phyloP scores from a whole-genome alignment of 2,113 vertebrate genomes.

The Forbesichthys papilliferus region DNA sequence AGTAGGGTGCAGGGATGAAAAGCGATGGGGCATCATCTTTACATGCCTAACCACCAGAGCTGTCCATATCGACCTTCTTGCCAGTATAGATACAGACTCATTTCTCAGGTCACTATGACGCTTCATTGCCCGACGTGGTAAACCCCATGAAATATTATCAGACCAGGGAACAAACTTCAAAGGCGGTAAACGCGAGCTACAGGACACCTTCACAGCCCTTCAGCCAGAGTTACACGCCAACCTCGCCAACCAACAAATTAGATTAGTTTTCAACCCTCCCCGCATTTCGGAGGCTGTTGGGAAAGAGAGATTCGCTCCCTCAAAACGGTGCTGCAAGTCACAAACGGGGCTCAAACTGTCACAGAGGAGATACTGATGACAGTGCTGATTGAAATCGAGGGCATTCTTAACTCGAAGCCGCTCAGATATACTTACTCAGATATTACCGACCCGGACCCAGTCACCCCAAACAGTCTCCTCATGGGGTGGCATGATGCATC shows the following conservation, averaged over 20 bases:
- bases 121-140: slow-evolving; percentile 2
- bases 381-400: slow-evolving; percentile 13
- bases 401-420: not conserved
- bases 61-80: not conserved
- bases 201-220: not conserved
- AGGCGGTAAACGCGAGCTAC: not conserved
- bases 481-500: not conserved
- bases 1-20: not conserved
- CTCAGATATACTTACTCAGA: no score
- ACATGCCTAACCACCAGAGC: slow-evolving; percentile 1
- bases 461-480: not conserved
- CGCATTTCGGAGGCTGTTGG: not conserved
- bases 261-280: not conserved
- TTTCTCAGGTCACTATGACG: slow-evolving; percentile 2
- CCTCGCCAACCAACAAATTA: not conserved
- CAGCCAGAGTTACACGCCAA: not conserved
- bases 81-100: no score
- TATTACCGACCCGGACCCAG: no score
- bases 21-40: not conserved
- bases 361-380: slow-evolving; percentile 3
- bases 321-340: not conserved
- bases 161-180: not conserved
- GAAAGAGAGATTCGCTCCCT: not conserved
- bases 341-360: not conserved
- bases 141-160: not conserved